Evolutionary conservation across 35 echinoderm and acorn worm species (phyloP).

Genomic region (Apostichopus parvimensis): DNA sequence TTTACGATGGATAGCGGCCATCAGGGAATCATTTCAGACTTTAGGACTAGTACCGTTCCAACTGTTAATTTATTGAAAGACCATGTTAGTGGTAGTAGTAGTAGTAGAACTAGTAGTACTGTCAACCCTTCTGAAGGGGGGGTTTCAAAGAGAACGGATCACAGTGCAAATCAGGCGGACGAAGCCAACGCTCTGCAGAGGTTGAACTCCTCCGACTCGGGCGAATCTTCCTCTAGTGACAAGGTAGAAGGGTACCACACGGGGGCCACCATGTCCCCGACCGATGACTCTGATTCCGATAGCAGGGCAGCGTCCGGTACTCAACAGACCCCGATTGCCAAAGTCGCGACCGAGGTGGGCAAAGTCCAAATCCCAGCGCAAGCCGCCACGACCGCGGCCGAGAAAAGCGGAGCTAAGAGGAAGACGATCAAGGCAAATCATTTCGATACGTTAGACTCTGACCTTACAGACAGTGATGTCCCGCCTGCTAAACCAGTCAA

Average conservation of each 20-base stretch:
- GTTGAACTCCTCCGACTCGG: conserved; percentile 68
- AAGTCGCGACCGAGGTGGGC: not conserved
- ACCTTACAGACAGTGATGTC: conserved; percentile 72
- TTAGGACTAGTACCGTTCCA: conserved; percentile 42
- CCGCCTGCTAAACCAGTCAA: conserved; percentile 25
- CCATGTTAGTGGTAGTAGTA: conserved; percentile 23
- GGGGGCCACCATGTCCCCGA: conserved; percentile 65
- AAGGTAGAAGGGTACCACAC: conserved; percentile 81
- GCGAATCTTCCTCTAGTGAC: conserved; percentile 68
- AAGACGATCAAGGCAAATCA: conserved; percentile 81
- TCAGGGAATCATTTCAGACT: conserved; percentile 53
- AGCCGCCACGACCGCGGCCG: not conserved
- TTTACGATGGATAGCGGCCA: not conserved
- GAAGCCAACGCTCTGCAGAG: conserved; percentile 51
- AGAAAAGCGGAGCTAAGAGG: conserved; percentile 70
- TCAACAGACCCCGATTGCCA: not conserved
- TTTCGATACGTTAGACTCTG: conserved; percentile 66
- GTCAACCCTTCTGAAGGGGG: not conserved
- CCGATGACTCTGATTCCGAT: conserved; percentile 87
- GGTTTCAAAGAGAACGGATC: conserved; percentile 2
- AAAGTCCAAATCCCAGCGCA: not conserved
- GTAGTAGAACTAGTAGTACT: conserved; percentile 9
- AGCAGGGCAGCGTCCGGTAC: conserved; percentile 11
- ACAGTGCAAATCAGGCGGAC: conserved; percentile 46
- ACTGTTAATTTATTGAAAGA: conserved; percentile 40